These are phyloP conservation scores for Scleropages formosus DNA, from an alignment of 2,797 vertebrate species.

Conservation along the genomic window DNA sequence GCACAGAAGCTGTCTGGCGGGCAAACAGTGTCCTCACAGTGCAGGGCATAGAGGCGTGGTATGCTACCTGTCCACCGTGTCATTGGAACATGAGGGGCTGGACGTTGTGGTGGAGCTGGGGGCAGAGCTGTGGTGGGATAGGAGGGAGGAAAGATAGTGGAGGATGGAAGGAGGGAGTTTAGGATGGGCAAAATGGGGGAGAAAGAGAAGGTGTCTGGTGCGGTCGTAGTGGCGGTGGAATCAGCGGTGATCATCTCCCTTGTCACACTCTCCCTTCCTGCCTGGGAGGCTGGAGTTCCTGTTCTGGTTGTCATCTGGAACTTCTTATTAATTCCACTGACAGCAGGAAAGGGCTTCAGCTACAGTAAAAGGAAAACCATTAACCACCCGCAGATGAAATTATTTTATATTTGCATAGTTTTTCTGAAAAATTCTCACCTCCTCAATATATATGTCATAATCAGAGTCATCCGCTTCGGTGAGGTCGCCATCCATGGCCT, in stretches of 20 bases:
- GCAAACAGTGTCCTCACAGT: slow-evolving; percentile 83
- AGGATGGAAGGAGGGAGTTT: slow-evolving; percentile 41
- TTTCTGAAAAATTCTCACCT: slow-evolving; percentile 65
- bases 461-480: slow-evolving; percentile 83
- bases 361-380: slow-evolving; percentile 46
- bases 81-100: slow-evolving; percentile 34
- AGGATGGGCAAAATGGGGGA: slow-evolving; percentile 35
- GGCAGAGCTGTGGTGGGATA: slow-evolving; percentile 37
- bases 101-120: slow-evolving; percentile 31
- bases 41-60: slow-evolving; percentile 70
- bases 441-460: slow-evolving; percentile 86
- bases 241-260: slow-evolving; percentile 48
- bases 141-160: not conserved
- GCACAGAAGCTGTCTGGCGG: slow-evolving; percentile 87
- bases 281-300: slow-evolving; percentile 51
- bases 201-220: slow-evolving; percentile 47
- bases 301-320: slow-evolving; percentile 73
- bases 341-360: slow-evolving; percentile 78
- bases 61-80: slow-evolving; percentile 55
- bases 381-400: not conserved
- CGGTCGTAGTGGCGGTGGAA: slow-evolving; percentile 37
- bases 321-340: slow-evolving; percentile 67
- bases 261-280: slow-evolving; percentile 51
- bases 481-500: slow-evolving; percentile 71
- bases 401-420: not conserved